Conservation (phyloP, 2,797 vertebrate genomes). For the Acrossocheilus wenchowensis region DNA sequence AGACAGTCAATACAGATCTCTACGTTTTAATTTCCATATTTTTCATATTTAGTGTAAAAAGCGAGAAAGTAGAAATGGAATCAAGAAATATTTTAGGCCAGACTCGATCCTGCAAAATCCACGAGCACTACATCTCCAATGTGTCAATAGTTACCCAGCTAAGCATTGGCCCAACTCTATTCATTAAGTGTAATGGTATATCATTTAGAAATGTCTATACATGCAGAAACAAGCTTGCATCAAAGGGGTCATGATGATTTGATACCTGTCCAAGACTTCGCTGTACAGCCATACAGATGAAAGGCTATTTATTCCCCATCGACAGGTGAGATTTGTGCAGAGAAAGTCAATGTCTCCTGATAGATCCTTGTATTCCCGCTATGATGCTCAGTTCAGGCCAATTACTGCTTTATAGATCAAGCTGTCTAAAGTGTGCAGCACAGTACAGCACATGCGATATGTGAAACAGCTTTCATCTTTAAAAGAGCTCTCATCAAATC, state of each 20-base stretch:
- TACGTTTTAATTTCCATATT: neutral
- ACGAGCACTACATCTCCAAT: neutral
- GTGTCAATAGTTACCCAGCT: neutral
- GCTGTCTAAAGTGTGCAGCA: conserved; percentile 18
- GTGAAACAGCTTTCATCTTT: conserved; percentile 30
- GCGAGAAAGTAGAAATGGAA: neutral
- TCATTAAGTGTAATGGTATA: conserved; percentile 18
- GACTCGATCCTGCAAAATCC: neutral
- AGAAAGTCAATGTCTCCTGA: conserved; percentile 41
- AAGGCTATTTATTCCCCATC: conserved; percentile 36
- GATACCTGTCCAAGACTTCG: conserved; percentile 22
- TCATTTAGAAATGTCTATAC: conserved; percentile 29
- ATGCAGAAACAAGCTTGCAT: conserved; percentile 25
- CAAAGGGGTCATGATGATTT: conserved; percentile 13
- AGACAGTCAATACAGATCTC: neutral
- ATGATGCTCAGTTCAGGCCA: conserved; percentile 39
- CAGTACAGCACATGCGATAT: conserved; percentile 4
- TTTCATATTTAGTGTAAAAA: neutral
- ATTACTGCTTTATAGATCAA: conserved; percentile 48
- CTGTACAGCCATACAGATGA: conserved; percentile 23
- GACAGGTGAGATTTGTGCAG: conserved; percentile 35
- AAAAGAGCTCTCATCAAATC: neutral
- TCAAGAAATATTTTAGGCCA: neutral
- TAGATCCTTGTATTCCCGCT: conserved; percentile 17
- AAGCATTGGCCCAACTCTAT: neutral